Conservation (phyloP, 2,113 vertebrate species). For the Misgurnus mizolepis region DNA sequence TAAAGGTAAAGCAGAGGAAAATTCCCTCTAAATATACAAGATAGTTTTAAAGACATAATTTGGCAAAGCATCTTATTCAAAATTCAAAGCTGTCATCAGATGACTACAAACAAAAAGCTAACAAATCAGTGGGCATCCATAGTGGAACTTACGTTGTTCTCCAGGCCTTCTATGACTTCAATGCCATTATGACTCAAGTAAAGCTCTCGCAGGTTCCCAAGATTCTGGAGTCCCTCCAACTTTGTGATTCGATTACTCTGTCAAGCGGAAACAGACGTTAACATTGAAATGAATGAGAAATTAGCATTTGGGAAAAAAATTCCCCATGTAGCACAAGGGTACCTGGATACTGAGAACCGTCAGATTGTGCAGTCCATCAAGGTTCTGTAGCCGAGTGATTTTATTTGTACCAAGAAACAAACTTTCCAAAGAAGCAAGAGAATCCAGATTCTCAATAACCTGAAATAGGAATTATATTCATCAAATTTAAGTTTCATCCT, state of each 20-base stretch:
- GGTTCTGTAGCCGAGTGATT: conserved; percentile 94
- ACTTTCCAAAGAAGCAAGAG: conserved; percentile 84
- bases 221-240: conserved; percentile 91
- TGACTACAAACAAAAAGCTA: background rate
- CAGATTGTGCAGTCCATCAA: conserved; percentile 88
- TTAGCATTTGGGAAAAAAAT: background rate
- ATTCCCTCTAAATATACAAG: too few relatives aligned
- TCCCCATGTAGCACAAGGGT: conserved; percentile 34
- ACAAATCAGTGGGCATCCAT: background rate
- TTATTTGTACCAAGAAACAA: conserved; percentile 98
- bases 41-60: background rate
- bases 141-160: conserved; percentile 89
- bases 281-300: background rate
- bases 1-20: background rate
- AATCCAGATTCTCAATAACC: conserved; percentile 92
- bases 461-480: conserved; percentile 56
- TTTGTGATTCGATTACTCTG: conserved; percentile 98
- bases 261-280: background rate
- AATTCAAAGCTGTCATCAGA: background rate
- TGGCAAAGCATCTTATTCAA: background rate
- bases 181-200: conserved; percentile 98
- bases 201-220: conserved; percentile 88
- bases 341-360: conserved; percentile 98
- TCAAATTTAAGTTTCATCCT: background rate
- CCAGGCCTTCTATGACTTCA: conserved; percentile 94